Evolutionary conservation across 37 sponge, comb jelly and placozoan genomes (phyloP).

Genomic region (Agelas oroides): DNA sequence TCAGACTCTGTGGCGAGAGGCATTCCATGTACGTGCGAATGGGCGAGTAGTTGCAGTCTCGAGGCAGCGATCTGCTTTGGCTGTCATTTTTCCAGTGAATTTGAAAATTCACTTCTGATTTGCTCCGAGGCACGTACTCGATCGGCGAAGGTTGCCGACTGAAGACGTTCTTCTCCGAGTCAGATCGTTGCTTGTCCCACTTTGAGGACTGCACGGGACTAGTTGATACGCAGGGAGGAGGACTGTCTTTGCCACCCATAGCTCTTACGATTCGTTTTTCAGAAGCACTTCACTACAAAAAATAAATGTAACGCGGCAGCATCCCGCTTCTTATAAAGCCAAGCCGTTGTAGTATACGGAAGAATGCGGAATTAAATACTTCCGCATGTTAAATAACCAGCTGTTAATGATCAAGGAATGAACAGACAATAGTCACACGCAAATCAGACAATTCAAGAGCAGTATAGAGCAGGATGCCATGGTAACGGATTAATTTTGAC

Average conservation of each 20-base stretch:
- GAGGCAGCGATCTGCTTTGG: background rate
- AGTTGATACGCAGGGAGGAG: constrained; percentile 33
- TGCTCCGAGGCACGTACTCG: constrained; percentile 40
- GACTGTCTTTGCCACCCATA: constrained; percentile 81
- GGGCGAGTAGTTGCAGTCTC: constrained; percentile 38
- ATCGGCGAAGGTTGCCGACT: constrained; percentile 6
- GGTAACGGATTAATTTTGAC: no score
- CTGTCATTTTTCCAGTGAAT: background rate
- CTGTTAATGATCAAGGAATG: no score
- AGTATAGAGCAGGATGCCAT: no score
- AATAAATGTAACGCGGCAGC: no score
- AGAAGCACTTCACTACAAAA: no score
- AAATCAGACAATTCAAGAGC: no score
- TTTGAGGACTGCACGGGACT: constrained; percentile 28
- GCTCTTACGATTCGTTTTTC: no score
- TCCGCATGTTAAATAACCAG: no score
- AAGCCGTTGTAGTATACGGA: no score
- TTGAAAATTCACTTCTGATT: constrained; percentile 24
- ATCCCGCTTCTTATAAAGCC: no score
- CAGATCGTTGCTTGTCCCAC: constrained; percentile 1
- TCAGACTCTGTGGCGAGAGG: constrained; percentile 52
- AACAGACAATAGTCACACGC: no score
- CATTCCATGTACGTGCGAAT: constrained; percentile 67
- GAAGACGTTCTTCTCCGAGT: background rate
- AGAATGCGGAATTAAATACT: no score